Conservation (phyloP, 2,113 vertebrate species). For the Dicrurus megarhynchus region DNA sequence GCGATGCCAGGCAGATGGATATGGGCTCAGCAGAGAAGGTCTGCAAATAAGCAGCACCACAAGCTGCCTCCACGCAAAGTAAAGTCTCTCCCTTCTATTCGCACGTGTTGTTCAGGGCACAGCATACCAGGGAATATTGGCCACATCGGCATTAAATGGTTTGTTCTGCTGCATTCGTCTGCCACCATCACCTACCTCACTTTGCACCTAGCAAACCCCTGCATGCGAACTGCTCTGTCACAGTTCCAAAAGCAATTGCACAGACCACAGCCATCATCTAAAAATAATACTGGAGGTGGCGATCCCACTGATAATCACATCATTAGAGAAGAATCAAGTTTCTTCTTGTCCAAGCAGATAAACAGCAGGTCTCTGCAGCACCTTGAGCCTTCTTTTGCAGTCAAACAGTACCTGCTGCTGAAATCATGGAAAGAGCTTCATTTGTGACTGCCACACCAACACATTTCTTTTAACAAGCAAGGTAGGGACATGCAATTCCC, state of each 20-base stretch:
- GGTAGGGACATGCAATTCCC: background rate
- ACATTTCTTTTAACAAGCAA: background rate
- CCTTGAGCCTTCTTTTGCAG: background rate
- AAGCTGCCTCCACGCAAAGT: background rate
- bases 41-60: background rate
- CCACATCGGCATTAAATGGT: background rate
- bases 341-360: background rate
- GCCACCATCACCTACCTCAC: background rate
- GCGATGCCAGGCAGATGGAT: accelerated
- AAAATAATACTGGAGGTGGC: background rate
- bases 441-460: background rate
- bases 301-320: background rate
- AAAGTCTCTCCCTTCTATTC: background rate
- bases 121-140: background rate
- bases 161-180: background rate
- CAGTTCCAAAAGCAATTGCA: background rate
- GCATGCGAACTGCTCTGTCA: background rate
- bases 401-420: background rate
- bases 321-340: background rate
- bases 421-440: background rate
- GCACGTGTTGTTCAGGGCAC: background rate
- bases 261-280: background rate
- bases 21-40: background rate
- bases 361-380: background rate
- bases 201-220: background rate